Evolutionary conservation across 2,797 vertebrate genomes (phyloP).

Genomic region (Caiman crocodilus): DNA sequence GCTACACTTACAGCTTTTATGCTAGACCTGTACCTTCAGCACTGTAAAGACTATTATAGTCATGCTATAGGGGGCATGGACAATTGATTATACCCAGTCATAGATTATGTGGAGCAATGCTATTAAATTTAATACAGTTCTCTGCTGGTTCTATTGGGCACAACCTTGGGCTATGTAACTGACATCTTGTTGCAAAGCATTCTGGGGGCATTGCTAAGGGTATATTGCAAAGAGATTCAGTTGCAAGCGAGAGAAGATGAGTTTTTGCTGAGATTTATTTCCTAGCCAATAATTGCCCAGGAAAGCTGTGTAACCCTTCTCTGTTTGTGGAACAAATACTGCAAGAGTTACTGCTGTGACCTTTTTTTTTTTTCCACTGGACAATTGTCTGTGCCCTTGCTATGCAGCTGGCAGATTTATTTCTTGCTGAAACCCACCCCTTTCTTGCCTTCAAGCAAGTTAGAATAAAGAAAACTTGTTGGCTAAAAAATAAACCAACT

Average conservation of each 20-base stretch:
- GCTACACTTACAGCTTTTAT: background rate
- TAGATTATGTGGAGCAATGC: conserved; percentile 74
- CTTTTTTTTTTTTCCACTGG: conserved; percentile 61
- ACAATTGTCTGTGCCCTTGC: conserved; percentile 58
- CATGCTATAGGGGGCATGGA: conserved; percentile 58
- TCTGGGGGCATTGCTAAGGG: conserved; percentile 61
- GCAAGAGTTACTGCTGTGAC: conserved; percentile 73
- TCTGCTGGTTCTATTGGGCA: conserved; percentile 42
- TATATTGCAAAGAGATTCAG: conserved; percentile 38
- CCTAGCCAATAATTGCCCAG: conserved; percentile 72
- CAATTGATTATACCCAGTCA: conserved; percentile 65
- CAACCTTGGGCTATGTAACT: conserved; percentile 71
- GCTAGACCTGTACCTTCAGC: conserved; percentile 54
- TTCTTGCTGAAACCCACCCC: conserved; percentile 52
- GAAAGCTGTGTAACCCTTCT: conserved; percentile 72
- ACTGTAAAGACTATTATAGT: conserved; percentile 31
- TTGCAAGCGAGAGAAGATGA: conserved; percentile 64
- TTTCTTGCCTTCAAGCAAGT: conserved; percentile 67
- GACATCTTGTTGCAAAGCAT: conserved; percentile 65
- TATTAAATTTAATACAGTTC: conserved; percentile 76
- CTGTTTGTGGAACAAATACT: conserved; percentile 73
- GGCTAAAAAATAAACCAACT: background rate
- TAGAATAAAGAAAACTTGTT: conserved; percentile 67
- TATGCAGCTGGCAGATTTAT: conserved; percentile 66
- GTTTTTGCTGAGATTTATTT: conserved; percentile 76